Evolutionary conservation across 2,888 invertebrate genomes (phyloP).

Genomic region (Microdon myrmicae): DNA sequence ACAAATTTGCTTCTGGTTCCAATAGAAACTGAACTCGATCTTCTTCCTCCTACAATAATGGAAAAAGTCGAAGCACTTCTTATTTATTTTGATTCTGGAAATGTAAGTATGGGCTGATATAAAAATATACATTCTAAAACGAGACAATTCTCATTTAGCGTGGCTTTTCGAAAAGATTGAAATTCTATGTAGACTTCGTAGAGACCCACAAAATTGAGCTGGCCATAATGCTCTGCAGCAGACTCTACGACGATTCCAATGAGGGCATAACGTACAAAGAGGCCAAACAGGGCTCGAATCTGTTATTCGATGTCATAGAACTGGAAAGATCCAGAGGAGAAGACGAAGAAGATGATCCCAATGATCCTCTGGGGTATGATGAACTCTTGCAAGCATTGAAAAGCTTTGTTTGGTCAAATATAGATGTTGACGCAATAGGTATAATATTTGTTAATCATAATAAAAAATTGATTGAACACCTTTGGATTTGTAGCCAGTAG

Average conservation of each 20-base stretch:
- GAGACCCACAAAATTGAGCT: constrained; percentile 55
- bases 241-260: constrained; percentile 53
- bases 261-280: constrained; percentile 57
- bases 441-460: background rate
- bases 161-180: constrained; percentile 52
- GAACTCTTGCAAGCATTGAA: constrained; percentile 54
- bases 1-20: constrained; percentile 54
- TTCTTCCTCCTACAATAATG: constrained; percentile 50
- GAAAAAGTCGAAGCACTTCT: constrained; percentile 54
- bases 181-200: constrained; percentile 55
- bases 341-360: constrained; percentile 51
- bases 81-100: constrained; percentile 56
- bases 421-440: constrained; percentile 40
- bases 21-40: constrained; percentile 42
- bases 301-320: constrained; percentile 56
- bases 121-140: background rate
- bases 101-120: constrained; percentile 44
- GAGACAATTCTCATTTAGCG: constrained; percentile 35
- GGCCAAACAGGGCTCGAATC: constrained; percentile 53
- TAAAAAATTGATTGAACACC: background rate
- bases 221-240: constrained; percentile 54
- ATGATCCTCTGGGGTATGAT: constrained; percentile 56
- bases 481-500: constrained; percentile 19
- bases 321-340: constrained; percentile 53
- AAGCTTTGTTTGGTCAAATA: constrained; percentile 56